Base-by-base conservation (phyloP, 1,140 invertebrate species). In the Paralvinella palmiformis region DNA sequence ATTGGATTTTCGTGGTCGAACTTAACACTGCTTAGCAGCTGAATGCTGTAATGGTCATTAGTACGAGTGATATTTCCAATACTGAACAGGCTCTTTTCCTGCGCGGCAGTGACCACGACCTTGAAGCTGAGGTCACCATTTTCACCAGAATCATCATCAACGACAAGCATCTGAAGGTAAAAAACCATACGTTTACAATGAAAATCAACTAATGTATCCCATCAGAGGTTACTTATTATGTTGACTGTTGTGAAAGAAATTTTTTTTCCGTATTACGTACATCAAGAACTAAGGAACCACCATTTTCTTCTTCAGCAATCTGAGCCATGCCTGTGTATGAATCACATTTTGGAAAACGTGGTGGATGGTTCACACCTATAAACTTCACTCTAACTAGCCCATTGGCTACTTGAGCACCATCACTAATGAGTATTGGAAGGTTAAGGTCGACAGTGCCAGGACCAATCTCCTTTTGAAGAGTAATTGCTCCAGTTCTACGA, bases 311-410 rank as follows among this genome's bases (percentile, higher is more conserved):
- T 44, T 61, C 59, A 29, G 33, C 37, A 13, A 53, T 41, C 15
- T 6, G 32, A 1, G 56, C 20, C 32, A 36, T 7, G 22, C 33
- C 35, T 15, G 20, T 61, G 17, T n/a, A n/a, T n/a, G n/a, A n/a
- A n/a, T 32, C 27, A 37, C 64, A 66, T 55, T 66, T 50, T 36
- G 31, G 24, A 52, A 66, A 66, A 13, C 20, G 33, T 15, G 64
- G 64, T 17, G 44, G 64, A 17, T 64, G 64, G 52, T 66, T 66
- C 33, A 66, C 64, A 22, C 64, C 44, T 22, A 53, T 36, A 27
- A 66, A 24, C 1, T 44, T n/a, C 24, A 64, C 37, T 13, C 10
- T 13, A 10, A 41, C 37, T n/a, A 41, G 10, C n/a, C 37, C 37
- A n/a, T 41, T n/a, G 10, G n/a, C 37, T 13, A n/a, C 10, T 13